Percentiles rank a stretch among this genome's conserved stretches.
phyloP scores from a whole-genome alignment of 2,888 invertebrate species.

The Drosophila flavopinicola region DNA sequence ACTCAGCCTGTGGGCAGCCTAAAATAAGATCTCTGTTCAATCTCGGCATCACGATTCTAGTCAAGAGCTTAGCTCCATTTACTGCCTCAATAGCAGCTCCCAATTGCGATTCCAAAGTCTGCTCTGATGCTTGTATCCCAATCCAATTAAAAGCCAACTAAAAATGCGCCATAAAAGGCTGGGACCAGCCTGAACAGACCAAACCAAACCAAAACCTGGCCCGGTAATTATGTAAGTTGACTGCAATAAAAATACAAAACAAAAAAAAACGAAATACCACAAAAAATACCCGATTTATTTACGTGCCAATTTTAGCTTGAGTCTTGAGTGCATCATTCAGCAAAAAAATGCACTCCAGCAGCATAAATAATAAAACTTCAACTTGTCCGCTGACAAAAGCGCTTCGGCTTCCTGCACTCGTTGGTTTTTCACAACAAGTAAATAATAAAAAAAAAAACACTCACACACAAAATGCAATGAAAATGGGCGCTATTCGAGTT shows the following conservation, averaged over 20 bases:
- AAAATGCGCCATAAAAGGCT: constrained; percentile 52
- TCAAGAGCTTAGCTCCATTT: constrained; percentile 23
- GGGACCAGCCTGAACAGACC: constrained; percentile 26
- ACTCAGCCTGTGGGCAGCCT: constrained; percentile 12
- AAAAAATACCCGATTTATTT: constrained; percentile 50
- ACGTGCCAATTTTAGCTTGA: constrained; percentile 46
- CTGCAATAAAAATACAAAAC: constrained; percentile 44
- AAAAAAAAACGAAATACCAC: constrained; percentile 26
- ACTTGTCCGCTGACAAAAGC: constrained; percentile 16
- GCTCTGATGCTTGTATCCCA: constrained; percentile 24
- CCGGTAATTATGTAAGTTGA: constrained; percentile 66
- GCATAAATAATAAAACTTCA: constrained; percentile 34
- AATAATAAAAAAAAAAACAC: constrained; percentile 18
- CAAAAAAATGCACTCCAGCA: constrained; percentile 6
- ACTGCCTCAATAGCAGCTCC: constrained; percentile 6
- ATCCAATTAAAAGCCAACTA: constrained; percentile 56
- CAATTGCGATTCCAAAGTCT: constrained; percentile 11
- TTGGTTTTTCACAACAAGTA: constrained; percentile 24
- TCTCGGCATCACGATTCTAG: constrained; percentile 33
- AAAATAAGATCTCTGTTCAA: constrained; percentile 28
- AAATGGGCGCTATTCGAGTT: constrained; percentile 59
- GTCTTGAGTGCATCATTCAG: constrained; percentile 44
- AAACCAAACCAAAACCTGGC: constrained; percentile 31
- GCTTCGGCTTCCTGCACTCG: constrained; percentile 37
- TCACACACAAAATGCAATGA: constrained; percentile 53